Base-by-base conservation (phyloP, 2,113 vertebrate species). In the Saccopteryx leptura region DNA sequence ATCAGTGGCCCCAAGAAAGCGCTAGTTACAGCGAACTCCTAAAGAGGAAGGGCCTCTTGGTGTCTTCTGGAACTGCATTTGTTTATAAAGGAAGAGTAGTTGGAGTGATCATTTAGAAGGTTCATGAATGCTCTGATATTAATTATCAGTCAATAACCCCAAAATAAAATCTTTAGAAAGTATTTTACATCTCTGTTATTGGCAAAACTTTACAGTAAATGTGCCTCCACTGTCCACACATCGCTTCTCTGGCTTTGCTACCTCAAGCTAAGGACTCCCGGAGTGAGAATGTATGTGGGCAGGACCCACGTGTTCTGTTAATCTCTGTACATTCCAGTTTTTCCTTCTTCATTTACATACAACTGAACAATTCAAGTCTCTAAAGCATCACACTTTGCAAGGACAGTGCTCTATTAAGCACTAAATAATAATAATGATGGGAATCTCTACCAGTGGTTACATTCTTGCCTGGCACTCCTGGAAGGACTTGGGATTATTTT, bases 401-500 rank as follows among this genome's bases (percentile, higher is more conserved):
- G 97, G 93, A 95, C 95, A 95, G 54, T 80, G 23, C 50, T 52
- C 60, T 39, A 85, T 92, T 94, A 94, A 92, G 60, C 90, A n/a
- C 39, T 94, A 91, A 89, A 61, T 91, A 94, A 94, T 87, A 91
- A 69, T 76, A 90, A 88, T 15, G 50, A 56, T 1, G 6, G 33
- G 76, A 94, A 93, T 97, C 76, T 96, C 86, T 66, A 97, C 95
- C 84, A 11, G 9, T 69, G 97, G 97, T 96, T 96, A 94, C 61
- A 92, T 63, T 69, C n/a, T 97, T 95, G 87, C 84, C 68, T 86
- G 87, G 46, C 4, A 48, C 52, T 91, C 94, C 86, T 92, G 69
- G 75, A 96, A 97, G 95, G 66, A 75, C 26, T 83, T 46, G 0
- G 9, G 46, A 65, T 76, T 97, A 95, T 93, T 83, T 79, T 95